Percentiles rank a stretch among this genome's conserved stretches.
Evolutionary conservation across 2,113 vertebrate species (phyloP).

Genomic region (Proteles cristata): DNA sequence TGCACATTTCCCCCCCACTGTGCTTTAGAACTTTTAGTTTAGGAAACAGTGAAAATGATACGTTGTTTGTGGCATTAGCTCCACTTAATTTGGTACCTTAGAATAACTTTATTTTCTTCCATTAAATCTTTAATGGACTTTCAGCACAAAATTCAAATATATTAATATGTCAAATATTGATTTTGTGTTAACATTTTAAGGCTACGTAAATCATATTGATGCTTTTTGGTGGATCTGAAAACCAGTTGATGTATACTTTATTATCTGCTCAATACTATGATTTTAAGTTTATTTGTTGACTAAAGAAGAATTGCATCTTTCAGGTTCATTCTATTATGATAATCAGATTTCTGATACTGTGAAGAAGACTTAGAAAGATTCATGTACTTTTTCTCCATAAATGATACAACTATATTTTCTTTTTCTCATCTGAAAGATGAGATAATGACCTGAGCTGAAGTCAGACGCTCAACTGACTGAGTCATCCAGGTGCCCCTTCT

Average conservation of each 20-base stretch:
- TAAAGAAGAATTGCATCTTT: constrained; percentile 71
- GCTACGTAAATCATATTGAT: constrained; percentile 76
- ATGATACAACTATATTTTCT: constrained; percentile 20
- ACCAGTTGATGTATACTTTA: constrained; percentile 73
- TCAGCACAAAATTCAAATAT: constrained; percentile 82
- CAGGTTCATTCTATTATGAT: not conserved
- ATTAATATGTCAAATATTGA: constrained; percentile 79
- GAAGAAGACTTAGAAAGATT: constrained; percentile 56
- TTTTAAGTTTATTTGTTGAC: constrained; percentile 75
- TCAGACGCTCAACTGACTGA: no score
- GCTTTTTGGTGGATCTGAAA: constrained; percentile 72
- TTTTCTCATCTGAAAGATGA: not conserved
- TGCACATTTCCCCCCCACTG: constrained; percentile 23
- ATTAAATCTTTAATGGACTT: constrained; percentile 78
- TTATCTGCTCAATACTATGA: constrained; percentile 78
- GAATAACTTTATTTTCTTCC: constrained; percentile 65
- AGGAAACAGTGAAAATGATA: constrained; percentile 58
- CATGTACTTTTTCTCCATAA: not conserved
- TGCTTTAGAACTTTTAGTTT: constrained; percentile 62
- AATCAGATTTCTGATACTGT: constrained; percentile 55
- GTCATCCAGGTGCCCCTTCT: not conserved
- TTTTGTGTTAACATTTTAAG: constrained; percentile 79
- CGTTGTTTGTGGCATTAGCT: constrained; percentile 71
- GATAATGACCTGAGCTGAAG: no score
- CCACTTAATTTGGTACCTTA: constrained; percentile 54